Evolutionary conservation across 35 echinoderm and acorn worm genomes (phyloP), one percentile per base, ranked within the genome.

Genomic region (Patiria miniata): DNA sequence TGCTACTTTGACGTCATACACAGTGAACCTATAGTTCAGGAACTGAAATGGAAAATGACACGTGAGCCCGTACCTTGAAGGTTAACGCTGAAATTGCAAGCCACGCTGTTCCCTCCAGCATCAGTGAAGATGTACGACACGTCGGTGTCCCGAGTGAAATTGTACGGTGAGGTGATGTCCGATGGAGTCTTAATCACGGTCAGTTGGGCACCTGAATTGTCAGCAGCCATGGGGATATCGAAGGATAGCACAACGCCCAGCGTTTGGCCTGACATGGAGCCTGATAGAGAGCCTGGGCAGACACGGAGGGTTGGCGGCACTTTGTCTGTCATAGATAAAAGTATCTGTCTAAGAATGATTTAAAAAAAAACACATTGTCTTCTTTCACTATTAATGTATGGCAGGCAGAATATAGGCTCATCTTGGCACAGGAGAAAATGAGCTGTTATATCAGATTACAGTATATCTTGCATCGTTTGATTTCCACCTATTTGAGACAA

Each of bases 261-360:
- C 28, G 47, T 77, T 29, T 81, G 86, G 39, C 60, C 83, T 15
- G 58, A 39, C 21, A 89, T 58, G 19, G 38, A 51, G 3, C 68
- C 85, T 8, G 84, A 89, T 30, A 89, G 65, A 22, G 68, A 38
- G n/a, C 94, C 94, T 5, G 94, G 94, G 68, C 94, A 96, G 44
- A 78, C 77, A 50, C 51, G 56, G 21, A 96, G 36, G 23, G 34
- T 15, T 23, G 65, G 65, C 29, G 65, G 65, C 26, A 73, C 8
- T 2, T 26, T 73, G 34, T 73, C 65, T 73, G 8, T 29, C 8
- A 73, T 17, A 12, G 16, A 73, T 26, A 73, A 51, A 39, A 33
- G 52, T 17, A 29, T 40, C 9, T 38, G 16, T 61, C 9, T 85
- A 83, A 81, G 12, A 77, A 7, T n/a, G 5, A 51, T 19, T 39